These are phyloP conservation scores for Chiloscyllium plagiosum DNA, from an alignment of 2,113 vertebrate species.

Conservation along the genomic window DNA sequence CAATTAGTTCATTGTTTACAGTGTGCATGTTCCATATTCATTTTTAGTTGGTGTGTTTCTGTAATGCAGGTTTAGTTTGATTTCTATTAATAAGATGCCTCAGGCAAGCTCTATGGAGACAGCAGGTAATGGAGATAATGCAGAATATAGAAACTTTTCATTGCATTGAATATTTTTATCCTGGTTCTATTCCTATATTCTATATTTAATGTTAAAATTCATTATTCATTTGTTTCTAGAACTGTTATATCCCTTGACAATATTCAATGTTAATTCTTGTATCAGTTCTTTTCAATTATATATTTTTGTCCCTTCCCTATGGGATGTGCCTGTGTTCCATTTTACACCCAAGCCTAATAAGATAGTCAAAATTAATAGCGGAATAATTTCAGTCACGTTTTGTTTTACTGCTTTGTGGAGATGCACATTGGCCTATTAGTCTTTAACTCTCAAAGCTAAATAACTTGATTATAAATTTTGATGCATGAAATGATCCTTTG, in stretches of 20 bases:
- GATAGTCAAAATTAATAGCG: neutral
- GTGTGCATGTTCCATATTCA: neutral
- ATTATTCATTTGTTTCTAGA: neutral
- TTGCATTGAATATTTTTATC: slow-evolving; percentile 17
- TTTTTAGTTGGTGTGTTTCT: neutral
- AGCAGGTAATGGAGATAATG: neutral
- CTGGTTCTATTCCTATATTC: neutral
- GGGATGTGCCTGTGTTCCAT: neutral
- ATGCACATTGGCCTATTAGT: neutral
- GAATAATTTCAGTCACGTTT: neutral
- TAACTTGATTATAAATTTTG: neutral
- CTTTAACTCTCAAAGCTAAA: neutral
- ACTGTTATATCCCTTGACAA: neutral
- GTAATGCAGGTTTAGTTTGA: neutral
- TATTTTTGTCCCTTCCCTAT: neutral
- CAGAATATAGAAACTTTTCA: neutral
- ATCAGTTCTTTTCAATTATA: slow-evolving; percentile 7
- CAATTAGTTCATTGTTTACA: neutral
- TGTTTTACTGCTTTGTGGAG: neutral
- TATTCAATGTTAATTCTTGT: neutral
- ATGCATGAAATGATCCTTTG: neutral
- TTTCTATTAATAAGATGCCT: neutral
- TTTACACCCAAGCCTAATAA: neutral
- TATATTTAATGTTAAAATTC: neutral
- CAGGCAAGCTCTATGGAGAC: neutral